phyloP scores from a whole-genome alignment of 2,113 vertebrate species.

The Rhodinocichla rosea region DNA sequence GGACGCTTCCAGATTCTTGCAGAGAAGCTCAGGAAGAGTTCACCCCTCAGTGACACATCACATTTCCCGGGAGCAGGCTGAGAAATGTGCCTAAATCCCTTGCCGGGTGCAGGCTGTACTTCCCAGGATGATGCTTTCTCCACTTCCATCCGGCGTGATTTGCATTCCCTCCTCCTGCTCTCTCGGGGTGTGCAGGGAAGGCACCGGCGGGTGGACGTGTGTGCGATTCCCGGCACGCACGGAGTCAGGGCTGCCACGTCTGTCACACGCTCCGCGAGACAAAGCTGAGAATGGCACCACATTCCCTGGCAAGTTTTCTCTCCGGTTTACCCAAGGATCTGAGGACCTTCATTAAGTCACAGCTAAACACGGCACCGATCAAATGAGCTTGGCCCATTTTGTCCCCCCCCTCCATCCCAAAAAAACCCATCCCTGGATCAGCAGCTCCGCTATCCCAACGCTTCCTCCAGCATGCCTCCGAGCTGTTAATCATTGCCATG shows the following conservation, averaged over 20 bases:
- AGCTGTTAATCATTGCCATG: neutral
- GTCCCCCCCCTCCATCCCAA: neutral
- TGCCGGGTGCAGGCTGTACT: neutral
- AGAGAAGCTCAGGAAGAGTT: neutral
- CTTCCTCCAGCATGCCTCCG: neutral
- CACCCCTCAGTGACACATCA: neutral
- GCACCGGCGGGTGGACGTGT: neutral
- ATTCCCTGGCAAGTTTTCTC: neutral
- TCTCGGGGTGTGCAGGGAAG: neutral
- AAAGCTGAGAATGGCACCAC: neutral
- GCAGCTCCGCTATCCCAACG: neutral
- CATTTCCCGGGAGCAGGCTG: neutral
- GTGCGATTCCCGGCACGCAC: neutral
- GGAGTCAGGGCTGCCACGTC: neutral
- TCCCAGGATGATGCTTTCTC: neutral
- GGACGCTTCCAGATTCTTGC: neutral
- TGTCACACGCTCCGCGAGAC: constrained; percentile 21
- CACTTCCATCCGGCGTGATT: neutral
- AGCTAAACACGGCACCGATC: neutral
- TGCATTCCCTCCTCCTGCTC: neutral
- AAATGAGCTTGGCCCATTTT: neutral
- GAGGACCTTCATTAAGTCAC: neutral
- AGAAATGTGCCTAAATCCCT: neutral
- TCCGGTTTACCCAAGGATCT: neutral
- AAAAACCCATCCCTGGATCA: neutral